Conservation (phyloP, 2,888 invertebrate species). For the Pyrrhosoma nymphula region DNA sequence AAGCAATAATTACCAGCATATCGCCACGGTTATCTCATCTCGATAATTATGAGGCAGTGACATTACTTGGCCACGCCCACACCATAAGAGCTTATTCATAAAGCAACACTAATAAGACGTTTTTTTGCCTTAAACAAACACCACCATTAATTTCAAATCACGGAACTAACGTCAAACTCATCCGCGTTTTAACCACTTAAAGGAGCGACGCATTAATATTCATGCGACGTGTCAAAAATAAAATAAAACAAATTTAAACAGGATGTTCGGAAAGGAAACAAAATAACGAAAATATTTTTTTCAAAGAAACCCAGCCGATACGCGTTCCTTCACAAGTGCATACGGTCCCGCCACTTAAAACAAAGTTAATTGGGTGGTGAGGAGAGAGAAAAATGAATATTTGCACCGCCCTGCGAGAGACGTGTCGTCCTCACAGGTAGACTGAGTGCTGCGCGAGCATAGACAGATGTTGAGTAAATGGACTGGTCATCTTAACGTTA, state of each 20-base stretch:
- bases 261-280: neutral
- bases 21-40: neutral
- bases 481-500: conserved; percentile 65
- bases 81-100: neutral
- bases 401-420: conserved; percentile 56
- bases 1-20: neutral
- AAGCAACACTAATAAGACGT: neutral
- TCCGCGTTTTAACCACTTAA: conserved; percentile 20
- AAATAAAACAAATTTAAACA: neutral
- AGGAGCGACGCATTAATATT: conserved; percentile 35
- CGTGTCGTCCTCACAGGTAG: conserved; percentile 35
- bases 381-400: conserved; percentile 48
- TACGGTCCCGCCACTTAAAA: conserved; percentile 37
- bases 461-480: conserved; percentile 55
- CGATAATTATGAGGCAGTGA: neutral
- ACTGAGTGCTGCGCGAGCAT: conserved; percentile 58
- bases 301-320: conserved; percentile 6
- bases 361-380: conserved; percentile 41
- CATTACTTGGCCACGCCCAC: neutral
- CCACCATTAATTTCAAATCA: neutral
- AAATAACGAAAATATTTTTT: conserved; percentile 22
- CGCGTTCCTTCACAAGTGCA: conserved; percentile 26
- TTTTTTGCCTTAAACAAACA: conserved; percentile 20
- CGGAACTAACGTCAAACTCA: conserved; percentile 1
- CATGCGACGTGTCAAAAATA: conserved; percentile 41